A percentile compares a stretch with the other conserved stretches of the same genome.
phyloP scores from a whole-genome alignment of 2,888 invertebrate species.

The Sceliomorpha sp. region DNA sequence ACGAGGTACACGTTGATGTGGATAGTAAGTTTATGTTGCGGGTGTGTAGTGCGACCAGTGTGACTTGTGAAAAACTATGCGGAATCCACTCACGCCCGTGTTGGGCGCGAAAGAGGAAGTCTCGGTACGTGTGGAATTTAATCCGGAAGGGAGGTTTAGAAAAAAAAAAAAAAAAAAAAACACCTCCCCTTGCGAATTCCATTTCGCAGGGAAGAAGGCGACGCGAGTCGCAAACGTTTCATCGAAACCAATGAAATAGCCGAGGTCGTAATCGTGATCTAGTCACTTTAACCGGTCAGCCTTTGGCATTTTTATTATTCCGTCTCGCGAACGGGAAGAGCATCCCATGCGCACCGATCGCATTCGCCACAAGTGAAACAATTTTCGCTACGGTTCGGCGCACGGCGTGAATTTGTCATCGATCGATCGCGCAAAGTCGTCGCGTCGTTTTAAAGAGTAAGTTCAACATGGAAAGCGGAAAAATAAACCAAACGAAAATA shows the following conservation, averaged over 20 bases:
- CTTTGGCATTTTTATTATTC: constrained; percentile 54
- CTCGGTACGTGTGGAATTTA: too few relatives aligned
- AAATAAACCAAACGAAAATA: constrained; percentile 34
- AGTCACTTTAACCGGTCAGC: constrained; percentile 63
- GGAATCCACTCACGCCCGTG: too few relatives aligned
- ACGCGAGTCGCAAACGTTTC: not conserved
- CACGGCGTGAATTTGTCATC: constrained; percentile 12
- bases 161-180: too few relatives aligned
- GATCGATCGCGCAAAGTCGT: constrained; percentile 23
- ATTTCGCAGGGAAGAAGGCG: not conserved
- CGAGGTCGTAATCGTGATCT: constrained; percentile 63
- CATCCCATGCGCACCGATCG: constrained; percentile 21
- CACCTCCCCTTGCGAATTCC: not conserved
- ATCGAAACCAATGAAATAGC: constrained; percentile 1
- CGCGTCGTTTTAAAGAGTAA: constrained; percentile 26
- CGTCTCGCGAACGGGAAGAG: constrained; percentile 22
- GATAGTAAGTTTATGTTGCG: too few relatives aligned
- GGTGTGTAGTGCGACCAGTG: too few relatives aligned
- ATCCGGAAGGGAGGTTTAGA: too few relatives aligned
- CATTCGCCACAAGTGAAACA: constrained; percentile 51
- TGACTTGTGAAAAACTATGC: too few relatives aligned
- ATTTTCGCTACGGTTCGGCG: constrained; percentile 60
- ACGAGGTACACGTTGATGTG: too few relatives aligned
- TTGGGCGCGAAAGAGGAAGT: too few relatives aligned
- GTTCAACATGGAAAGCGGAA: constrained; percentile 26